A percentile compares a stretch with the other conserved stretches of the same genome.
Conservation (phyloP, 1,140 invertebrate genomes). For the Drosophila malerkotliana region DNA sequence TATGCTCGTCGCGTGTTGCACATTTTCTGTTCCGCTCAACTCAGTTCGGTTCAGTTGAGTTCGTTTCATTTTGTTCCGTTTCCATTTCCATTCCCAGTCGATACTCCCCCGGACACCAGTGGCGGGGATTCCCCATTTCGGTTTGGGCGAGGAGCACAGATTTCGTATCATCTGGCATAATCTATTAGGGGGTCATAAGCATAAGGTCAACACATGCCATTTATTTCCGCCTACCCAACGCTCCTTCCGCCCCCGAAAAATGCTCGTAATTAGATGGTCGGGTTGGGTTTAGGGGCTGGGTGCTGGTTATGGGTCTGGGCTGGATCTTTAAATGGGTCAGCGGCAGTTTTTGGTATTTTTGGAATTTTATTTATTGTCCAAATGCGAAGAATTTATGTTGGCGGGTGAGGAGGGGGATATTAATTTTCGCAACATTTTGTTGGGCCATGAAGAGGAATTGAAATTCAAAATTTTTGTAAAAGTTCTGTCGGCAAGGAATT, state of each 20-base stretch:
- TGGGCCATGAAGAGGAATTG: slow-evolving; percentile 39
- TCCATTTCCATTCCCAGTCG: slow-evolving; percentile 14
- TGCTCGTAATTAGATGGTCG: slow-evolving; percentile 56
- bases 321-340: slow-evolving; percentile 53
- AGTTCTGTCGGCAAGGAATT: slow-evolving; percentile 6
- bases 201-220: slow-evolving; percentile 73
- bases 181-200: slow-evolving; percentile 73
- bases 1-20: slow-evolving; percentile 74
- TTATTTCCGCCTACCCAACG: slow-evolving; percentile 33
- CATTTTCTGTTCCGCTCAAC: slow-evolving; percentile 58
- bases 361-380: slow-evolving; percentile 54
- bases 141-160: slow-evolving; percentile 26
- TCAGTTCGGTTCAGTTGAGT: slow-evolving; percentile 38
- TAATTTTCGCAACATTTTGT: slow-evolving; percentile 58
- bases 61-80: slow-evolving; percentile 21
- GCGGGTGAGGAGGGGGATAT: slow-evolving; percentile 22
- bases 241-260: slow-evolving; percentile 3
- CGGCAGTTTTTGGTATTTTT: slow-evolving; percentile 45
- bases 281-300: no score
- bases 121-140: slow-evolving; percentile 11
- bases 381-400: slow-evolving; percentile 55
- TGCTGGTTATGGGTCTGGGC: neutral
- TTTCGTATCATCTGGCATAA: slow-evolving; percentile 63
- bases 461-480: slow-evolving; percentile 37
- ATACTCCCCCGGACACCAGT: neutral